Evolutionary conservation across 2,113 vertebrate species (phyloP), one percentile per base, ranked within the genome.

Genomic region (Pyxicephalus adspersus): DNA sequence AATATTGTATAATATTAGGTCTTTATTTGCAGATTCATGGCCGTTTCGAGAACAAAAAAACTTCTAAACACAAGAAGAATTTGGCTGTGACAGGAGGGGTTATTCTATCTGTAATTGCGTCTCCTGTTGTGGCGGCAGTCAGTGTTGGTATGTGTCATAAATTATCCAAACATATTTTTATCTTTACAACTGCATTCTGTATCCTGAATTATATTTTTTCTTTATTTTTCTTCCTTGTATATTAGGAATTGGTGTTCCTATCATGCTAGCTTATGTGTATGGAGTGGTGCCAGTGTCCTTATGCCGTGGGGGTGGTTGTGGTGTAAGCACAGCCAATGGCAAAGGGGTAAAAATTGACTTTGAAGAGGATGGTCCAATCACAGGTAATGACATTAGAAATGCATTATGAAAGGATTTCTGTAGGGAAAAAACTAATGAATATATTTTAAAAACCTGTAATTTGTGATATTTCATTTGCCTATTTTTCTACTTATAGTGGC

Each of bases 201-300:
- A n/a, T 54, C 18, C 26, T 22, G 17, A 3, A 52, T 26, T 77
- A 25, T 5, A n/a, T 2, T 16, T 1, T 5, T 26, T 79, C 5
- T 34, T 18, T 75, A 68, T 85, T 16, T 0, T 77, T 77, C 83
- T 51, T 45, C 7, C 15, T 45, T 45, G 6, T 45, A 13, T 45
- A 45, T 0, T 88, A 99, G 98, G 98, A 29, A 98, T 99, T n/a
- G 97, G 98, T 0, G 97, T 99, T 16, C 98, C 98, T 84, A 99
- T 99, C 92, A 99, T 99, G 98, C 82, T 99, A 92, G 98, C 98
- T 0, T 99, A 99, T 1, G 98, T 99, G 64, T 99, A 99, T 15
- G 98, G 98, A 0, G 98, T 99, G 0, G 98, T 99, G 76, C 98
- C 98, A 29, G 96, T 99, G 86, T 99, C 97, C 2, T 94, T 99